Evolutionary conservation across 1,140 invertebrate species (phyloP).

Genomic region (Tetragonula clypearis): DNA sequence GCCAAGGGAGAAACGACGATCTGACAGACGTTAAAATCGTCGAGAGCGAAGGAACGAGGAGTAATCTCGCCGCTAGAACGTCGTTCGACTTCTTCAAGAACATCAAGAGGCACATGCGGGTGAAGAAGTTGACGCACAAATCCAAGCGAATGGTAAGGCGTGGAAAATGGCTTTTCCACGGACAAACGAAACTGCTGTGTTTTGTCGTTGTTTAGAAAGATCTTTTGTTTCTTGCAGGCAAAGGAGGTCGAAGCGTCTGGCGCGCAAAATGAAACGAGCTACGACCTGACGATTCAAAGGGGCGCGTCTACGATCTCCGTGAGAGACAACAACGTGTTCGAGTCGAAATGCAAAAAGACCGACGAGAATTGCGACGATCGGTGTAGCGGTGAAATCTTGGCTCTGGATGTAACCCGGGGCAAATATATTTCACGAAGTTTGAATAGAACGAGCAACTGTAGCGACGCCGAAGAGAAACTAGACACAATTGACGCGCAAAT

Average conservation of each 20-base stretch:
- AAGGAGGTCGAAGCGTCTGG: conserved; percentile 31
- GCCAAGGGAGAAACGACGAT: conserved; percentile 30
- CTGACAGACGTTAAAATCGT: conserved; percentile 20
- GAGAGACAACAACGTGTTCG: background rate
- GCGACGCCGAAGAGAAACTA: background rate
- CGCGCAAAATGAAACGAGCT: conserved; percentile 2
- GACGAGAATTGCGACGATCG: background rate
- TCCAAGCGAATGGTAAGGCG: conserved; percentile 65
- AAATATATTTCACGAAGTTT: background rate
- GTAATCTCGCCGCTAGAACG: background rate
- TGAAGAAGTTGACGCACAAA: conserved; percentile 56
- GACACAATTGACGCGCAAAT: background rate
- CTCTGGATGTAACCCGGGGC: background rate
- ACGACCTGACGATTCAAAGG: background rate
- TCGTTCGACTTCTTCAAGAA: conserved; percentile 59
- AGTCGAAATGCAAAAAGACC: background rate
- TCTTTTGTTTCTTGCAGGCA: conserved; percentile 21
- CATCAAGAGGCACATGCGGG: conserved; percentile 60
- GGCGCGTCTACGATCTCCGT: background rate
- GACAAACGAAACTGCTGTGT: no score
- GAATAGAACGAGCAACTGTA: background rate
- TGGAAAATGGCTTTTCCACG: no score
- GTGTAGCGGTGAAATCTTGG: background rate
- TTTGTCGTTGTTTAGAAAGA: background rate
- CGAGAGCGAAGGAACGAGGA: conserved; percentile 29